Conservation (phyloP, 2,797 vertebrate species). For the Hemibagrus guttatus region DNA sequence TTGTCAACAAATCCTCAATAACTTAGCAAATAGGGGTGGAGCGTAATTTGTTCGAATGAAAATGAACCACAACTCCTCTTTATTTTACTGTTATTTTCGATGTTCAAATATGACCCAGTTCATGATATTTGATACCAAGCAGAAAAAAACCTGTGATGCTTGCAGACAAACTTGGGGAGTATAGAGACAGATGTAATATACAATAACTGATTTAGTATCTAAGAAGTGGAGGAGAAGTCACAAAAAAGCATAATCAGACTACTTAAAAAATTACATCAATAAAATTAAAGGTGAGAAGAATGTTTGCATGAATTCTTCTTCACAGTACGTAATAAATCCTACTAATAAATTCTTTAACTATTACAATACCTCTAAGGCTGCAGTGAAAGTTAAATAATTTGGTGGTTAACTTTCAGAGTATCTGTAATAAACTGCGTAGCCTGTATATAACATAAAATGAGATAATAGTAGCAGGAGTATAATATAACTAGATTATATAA, state of each 20-base stretch:
- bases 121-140: neutral
- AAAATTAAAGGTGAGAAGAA: neutral
- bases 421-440: neutral
- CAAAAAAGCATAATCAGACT: neutral
- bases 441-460: neutral
- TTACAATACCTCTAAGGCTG: neutral
- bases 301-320: neutral
- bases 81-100: constrained; percentile 47
- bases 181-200: neutral
- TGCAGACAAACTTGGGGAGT: neutral
- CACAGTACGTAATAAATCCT: neutral
- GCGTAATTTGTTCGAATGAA: constrained; percentile 60
- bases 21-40: constrained; percentile 77
- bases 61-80: constrained; percentile 57
- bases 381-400: neutral
- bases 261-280: neutral
- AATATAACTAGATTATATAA: neutral
- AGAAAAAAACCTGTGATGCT: neutral
- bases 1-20: constrained; percentile 82
- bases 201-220: neutral
- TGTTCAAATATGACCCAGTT: constrained; percentile 24
- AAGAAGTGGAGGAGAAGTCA: neutral
- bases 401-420: neutral
- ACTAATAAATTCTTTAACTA: neutral
- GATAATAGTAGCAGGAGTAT: neutral